Conservation (phyloP, 2,797 vertebrate genomes). For the Amblyraja radiata region DNA sequence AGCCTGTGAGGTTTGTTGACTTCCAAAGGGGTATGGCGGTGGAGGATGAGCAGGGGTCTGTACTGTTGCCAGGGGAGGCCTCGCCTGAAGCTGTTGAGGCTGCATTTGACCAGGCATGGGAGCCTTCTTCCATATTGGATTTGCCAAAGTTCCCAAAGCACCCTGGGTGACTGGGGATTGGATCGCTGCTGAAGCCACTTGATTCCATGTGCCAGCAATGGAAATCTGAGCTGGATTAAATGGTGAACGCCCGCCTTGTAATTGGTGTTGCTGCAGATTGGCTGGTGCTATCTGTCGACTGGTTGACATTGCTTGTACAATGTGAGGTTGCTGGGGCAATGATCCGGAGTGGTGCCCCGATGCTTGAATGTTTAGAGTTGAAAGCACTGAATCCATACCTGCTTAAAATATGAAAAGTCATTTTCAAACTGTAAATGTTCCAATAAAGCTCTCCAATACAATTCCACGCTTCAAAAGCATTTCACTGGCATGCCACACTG, state of each 20-base stretch:
- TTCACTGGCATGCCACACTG: too few relatives aligned
- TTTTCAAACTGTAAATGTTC: not conserved
- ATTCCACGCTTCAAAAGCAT: too few relatives aligned
- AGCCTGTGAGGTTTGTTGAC: slow-evolving; percentile 87
- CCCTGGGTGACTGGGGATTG: slow-evolving; percentile 79
- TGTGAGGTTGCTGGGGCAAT: slow-evolving; percentile 80
- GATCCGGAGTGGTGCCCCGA: slow-evolving; percentile 75
- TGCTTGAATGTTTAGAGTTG: slow-evolving; percentile 67
- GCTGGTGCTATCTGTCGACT: slow-evolving; percentile 82
- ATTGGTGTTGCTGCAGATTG: slow-evolving; percentile 73
- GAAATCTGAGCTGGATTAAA: slow-evolving; percentile 87
- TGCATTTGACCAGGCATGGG: slow-evolving; percentile 77
- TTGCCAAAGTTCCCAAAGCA: slow-evolving; percentile 63
- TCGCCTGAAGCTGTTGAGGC: slow-evolving; percentile 63
- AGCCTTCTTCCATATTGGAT: slow-evolving; percentile 82
- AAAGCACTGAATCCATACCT: slow-evolving; percentile 79
- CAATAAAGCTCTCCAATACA: not conserved
- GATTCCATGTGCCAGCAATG: slow-evolving; percentile 87
- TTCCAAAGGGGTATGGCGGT: slow-evolving; percentile 95
- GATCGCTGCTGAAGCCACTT: slow-evolving; percentile 78
- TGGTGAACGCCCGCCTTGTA: slow-evolving; percentile 73
- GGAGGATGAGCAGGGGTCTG: slow-evolving; percentile 95
- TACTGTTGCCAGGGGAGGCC: slow-evolving; percentile 83
- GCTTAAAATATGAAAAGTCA: not conserved
- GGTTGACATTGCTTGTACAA: slow-evolving; percentile 78